Base-by-base conservation (phyloP, 2,888 invertebrate species). In the Exocentrus adspersus region DNA sequence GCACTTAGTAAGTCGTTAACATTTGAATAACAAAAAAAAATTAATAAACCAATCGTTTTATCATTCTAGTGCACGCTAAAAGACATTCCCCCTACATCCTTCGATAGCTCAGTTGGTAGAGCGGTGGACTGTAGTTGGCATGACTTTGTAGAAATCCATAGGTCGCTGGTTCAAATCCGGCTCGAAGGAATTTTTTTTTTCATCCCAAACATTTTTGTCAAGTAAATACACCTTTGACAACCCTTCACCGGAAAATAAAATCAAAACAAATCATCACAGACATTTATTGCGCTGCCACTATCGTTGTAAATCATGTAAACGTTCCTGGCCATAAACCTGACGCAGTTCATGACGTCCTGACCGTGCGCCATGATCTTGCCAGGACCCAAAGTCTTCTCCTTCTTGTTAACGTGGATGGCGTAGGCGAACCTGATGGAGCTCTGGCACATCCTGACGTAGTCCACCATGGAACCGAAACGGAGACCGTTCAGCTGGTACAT, bases 61-160 rank as follows among this genome's bases (percentile, higher is more conserved):
- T n/a, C n/a, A n/a, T n/a, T n/a, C n/a, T n/a, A n/a, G n/a, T n/a
- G n/a, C n/a, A n/a, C n/a, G n/a, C n/a, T n/a, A n/a, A n/a, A n/a
- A n/a, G n/a, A n/a, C n/a, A n/a, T n/a, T n/a, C n/a, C n/a, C n/a
- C n/a, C n/a, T 1, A 9, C 50, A 70, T 69, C 78, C 78, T 78
- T 79, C 78, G 79, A 78, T 79, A 79, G 78, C 78, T 79, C 78
- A 79, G 78, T 79, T 79, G 79, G 78, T 79, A 79, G 79, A 79
- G 78, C 78, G 79, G 78, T 79, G 78, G 79, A 79, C 79, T 79
- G 78, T 78, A 75, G 75, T 68, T 19, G 53, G 14, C 21, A n/a
- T 14, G 1, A 28, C 24, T 7, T 51, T 58, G 59, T 65, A 65
- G 70, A 60, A 32, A 87, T 88, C 87, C 87, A 87, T 87, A 87